Conservation (phyloP, 2,113 vertebrate genomes). For the Glaucidium brasilianum region DNA sequence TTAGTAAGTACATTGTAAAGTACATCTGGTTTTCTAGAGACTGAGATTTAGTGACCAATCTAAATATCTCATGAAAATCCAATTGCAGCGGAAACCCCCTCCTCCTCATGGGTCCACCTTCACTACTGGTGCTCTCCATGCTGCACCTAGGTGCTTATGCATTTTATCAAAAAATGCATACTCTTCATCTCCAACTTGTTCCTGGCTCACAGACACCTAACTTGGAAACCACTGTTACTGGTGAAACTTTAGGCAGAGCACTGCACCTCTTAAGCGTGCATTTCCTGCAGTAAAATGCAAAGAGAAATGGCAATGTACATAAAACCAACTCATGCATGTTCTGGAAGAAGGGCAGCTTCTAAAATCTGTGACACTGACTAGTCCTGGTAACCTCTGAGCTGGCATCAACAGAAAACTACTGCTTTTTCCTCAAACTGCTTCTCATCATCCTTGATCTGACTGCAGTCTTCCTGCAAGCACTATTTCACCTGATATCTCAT, state of each 20-base stretch:
- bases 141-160: background rate
- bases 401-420: background rate
- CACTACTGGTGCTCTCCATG: background rate
- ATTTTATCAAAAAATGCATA: background rate
- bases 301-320: background rate
- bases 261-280: background rate
- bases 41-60: background rate
- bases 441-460: background rate
- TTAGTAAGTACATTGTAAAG: background rate
- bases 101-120: background rate
- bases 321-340: background rate
- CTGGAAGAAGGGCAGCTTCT: background rate
- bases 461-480: background rate
- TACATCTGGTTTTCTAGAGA: background rate
- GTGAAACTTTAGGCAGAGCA: background rate
- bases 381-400: background rate
- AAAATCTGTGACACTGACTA: background rate
- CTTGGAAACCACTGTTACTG: background rate
- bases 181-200: background rate
- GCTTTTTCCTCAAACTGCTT: background rate
- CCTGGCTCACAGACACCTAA: background rate
- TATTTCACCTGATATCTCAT: background rate
- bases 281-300: background rate
- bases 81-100: background rate
- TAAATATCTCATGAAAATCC: background rate